These are phyloP conservation scores for Zygogramma bicolorata DNA, from an alignment of 2,888 invertebrate genomes.

Conservation along the genomic window DNA sequence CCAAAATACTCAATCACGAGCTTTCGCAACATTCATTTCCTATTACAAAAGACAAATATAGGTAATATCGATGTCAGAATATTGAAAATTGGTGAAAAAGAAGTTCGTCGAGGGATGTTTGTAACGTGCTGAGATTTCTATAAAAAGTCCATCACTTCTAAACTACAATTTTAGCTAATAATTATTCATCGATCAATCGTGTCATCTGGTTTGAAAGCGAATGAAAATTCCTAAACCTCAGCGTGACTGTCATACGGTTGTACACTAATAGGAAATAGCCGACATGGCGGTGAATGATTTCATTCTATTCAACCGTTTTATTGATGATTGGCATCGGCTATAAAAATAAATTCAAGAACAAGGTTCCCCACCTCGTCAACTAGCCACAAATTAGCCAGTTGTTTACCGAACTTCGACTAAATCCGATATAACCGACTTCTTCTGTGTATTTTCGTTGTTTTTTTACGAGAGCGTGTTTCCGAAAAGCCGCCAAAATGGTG, in stretches of 20 bases:
- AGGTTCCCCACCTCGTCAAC: constrained; percentile 46
- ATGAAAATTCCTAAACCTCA: neutral
- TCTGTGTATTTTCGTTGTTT: constrained; percentile 47
- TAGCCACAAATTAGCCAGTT: constrained; percentile 53
- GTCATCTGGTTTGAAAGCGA: neutral
- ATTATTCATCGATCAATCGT: neutral
- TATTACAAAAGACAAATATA: constrained; percentile 22
- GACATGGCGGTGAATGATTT: constrained; percentile 20
- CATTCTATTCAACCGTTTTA: constrained; percentile 25
- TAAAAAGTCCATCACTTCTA: neutral
- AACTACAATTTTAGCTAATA: neutral
- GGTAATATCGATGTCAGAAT: neutral
- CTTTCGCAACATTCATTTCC: constrained; percentile 24
- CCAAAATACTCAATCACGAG: constrained; percentile 31
- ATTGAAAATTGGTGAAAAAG: no score
- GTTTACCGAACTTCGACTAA: constrained; percentile 51
- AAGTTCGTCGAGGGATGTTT: neutral
- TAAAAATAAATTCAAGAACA: constrained; percentile 53
- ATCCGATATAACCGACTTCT: constrained; percentile 50
- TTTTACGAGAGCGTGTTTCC: constrained; percentile 27
- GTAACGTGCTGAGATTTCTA: neutral
- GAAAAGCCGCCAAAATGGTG: constrained; percentile 57
- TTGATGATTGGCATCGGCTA: constrained; percentile 37
- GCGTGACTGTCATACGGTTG: constrained; percentile 2
- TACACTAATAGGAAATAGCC: constrained; percentile 32